A percentile compares a stretch with the other conserved stretches of the same genome.
phyloP scores from a whole-genome alignment of 2,113 vertebrate species.

The Ivindomyrus marchei region DNA sequence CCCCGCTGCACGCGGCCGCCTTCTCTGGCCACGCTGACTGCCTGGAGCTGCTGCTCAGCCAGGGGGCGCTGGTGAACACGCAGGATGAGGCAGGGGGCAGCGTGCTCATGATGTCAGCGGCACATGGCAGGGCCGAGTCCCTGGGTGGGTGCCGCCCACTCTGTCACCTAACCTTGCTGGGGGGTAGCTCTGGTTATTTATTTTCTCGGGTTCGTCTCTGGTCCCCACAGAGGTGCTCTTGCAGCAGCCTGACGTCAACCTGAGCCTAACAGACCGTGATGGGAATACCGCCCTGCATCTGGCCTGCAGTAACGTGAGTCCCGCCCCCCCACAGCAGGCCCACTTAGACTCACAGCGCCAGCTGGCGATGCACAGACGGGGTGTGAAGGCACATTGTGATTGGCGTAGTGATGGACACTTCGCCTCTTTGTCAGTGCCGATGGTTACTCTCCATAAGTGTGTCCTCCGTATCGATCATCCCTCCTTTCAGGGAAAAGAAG shows the following conservation, averaged over 20 bases:
- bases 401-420: background rate
- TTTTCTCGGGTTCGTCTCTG: background rate
- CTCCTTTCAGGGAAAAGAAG: conserved; percentile 77
- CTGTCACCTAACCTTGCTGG: background rate
- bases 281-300: conserved; percentile 85
- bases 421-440: background rate
- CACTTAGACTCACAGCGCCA: background rate
- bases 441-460: background rate
- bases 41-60: conserved; percentile 82
- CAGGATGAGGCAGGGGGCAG: conserved; percentile 71
- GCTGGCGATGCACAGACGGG: background rate
- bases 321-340: conserved; percentile 18
- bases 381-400: background rate
- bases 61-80: conserved; percentile 70
- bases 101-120: conserved; percentile 83
- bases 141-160: conserved; percentile 59
- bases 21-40: conserved; percentile 83
- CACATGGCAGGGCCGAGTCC: conserved; percentile 64
- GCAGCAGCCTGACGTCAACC: conserved; percentile 64
- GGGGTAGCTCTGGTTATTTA: background rate
- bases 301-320: conserved; percentile 84
- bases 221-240: conserved; percentile 74
- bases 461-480: background rate
- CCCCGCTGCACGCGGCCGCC: conserved; percentile 86
- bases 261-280: conserved; percentile 75